A percentile compares a stretch with the other conserved stretches of the same genome.
phyloP scores from a whole-genome alignment of 2,797 vertebrate species.

The Tympanoctomys barrerae region DNA sequence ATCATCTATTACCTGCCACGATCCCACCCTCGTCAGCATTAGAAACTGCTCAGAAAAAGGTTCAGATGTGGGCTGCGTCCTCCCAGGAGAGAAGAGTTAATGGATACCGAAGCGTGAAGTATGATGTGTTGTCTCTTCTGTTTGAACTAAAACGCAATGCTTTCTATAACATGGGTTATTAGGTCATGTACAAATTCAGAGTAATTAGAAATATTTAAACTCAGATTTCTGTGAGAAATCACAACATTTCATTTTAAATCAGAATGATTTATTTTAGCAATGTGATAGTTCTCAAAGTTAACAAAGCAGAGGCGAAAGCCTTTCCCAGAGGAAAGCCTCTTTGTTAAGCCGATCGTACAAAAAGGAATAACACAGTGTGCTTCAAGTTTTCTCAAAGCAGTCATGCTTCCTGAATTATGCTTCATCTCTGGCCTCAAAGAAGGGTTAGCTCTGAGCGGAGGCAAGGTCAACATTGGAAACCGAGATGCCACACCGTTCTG shows the following conservation, averaged over 20 bases:
- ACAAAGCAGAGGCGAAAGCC: not conserved
- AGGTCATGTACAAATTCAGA: conserved; percentile 41
- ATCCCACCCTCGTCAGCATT: not conserved
- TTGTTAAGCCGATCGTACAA: conserved; percentile 36
- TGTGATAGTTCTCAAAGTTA: conserved; percentile 43
- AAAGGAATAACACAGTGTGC: conserved; percentile 27
- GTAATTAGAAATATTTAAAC: conserved; percentile 65
- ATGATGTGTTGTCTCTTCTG: not conserved
- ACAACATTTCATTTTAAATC: conserved; percentile 60
- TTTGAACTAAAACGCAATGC: conserved; percentile 46
- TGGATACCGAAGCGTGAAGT: conserved; percentile 41
- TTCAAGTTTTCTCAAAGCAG: conserved; percentile 50
- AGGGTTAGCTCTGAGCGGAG: conserved; percentile 55
- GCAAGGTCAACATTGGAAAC: conserved; percentile 47
- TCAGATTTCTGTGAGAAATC: conserved; percentile 60
- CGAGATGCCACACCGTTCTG: not conserved
- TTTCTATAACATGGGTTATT: conserved; percentile 29
- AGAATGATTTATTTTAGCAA: conserved; percentile 61
- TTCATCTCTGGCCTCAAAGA: conserved; percentile 47
- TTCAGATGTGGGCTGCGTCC: conserved; percentile 13
- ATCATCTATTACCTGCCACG: not conserved
- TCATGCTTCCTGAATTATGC: conserved; percentile 43
- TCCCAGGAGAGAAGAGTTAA: conserved; percentile 50
- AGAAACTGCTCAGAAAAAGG: not conserved
- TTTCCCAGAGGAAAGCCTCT: conserved; percentile 19